Evolutionary conservation across 2,888 invertebrate genomes (phyloP), one percentile per base, ranked within the genome.

Genomic region (Athalia cordata): DNA sequence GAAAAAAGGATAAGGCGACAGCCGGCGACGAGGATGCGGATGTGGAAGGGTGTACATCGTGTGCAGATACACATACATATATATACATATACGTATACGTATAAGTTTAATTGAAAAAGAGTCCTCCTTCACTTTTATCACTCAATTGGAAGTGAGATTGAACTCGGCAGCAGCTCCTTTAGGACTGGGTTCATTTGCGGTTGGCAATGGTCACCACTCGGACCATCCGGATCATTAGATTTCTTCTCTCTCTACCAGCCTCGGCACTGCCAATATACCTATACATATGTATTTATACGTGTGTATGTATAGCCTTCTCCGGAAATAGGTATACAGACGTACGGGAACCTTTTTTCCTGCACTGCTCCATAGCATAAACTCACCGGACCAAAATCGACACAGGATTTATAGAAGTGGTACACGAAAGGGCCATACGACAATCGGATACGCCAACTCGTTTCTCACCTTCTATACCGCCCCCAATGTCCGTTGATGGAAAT

Each of bases 81-180:
- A 29, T 29, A 29, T 29, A 29, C 29, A 2, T 29, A 2, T 43
- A n/a, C n/a, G n/a, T n/a, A n/a, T n/a, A n/a, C n/a, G 45, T 64
- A 47, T 52, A 8, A 47, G 11, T 72, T 72, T 59, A 72, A 72
- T 72, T 72, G 72, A 72, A 72, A 72, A 72, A 72, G 72, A 72
- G 72, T 59, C 72, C 72, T 72, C 57, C 59, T 72, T 47, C 59
- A 61, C 72, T 47, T 72, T 72, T 72, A 72, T 72, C 72, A 72
- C 72, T 72, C 72, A 57, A 72, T 72, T 59, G 72, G 72, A 45
- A 72, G 72, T 59, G 72, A 72, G 72, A 72, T 72, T 72, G 72
- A 55, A 72, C 59, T 72, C 29, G 29, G 29, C 29, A 2, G 29
- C 29, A 29, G 29, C 29, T 29, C 29, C 29, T 29, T 29, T 29